These are phyloP conservation scores for Rhinolophus ferrumequinum DNA, from an alignment of 2,113 vertebrate genomes.

Conservation along the genomic window DNA sequence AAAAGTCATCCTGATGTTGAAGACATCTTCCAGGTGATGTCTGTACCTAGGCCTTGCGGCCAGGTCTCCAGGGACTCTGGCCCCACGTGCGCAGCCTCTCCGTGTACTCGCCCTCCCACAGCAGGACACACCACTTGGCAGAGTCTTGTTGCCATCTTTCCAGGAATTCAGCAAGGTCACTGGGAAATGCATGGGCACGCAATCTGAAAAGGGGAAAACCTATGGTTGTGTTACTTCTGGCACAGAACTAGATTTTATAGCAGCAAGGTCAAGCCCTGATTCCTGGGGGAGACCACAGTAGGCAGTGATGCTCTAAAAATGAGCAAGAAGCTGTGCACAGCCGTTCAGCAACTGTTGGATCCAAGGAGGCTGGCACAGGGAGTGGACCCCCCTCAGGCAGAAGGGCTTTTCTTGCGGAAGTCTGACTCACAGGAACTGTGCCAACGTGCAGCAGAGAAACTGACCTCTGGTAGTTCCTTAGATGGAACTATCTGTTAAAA, in stretches of 20 bases:
- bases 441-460: background rate
- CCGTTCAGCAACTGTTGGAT: background rate
- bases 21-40: background rate
- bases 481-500: background rate
- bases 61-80: background rate
- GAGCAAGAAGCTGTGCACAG: background rate
- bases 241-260: background rate
- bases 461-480: background rate
- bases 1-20: background rate
- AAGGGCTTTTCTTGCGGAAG: background rate
- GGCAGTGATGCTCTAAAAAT: background rate
- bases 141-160: background rate
- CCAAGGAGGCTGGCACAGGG: background rate
- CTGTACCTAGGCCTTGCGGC: background rate
- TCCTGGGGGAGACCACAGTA: background rate
- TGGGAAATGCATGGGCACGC: background rate
- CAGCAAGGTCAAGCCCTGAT: background rate
- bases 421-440: background rate
- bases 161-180: background rate
- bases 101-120: accelerated
- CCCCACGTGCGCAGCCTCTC: accelerated
- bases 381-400: background rate
- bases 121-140: background rate
- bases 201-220: background rate
- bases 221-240: background rate